Percentiles rank a stretch among this genome's conserved stretches.
phyloP scores from a whole-genome alignment of 2,888 invertebrate species.

The Leptopterna dolabrata region DNA sequence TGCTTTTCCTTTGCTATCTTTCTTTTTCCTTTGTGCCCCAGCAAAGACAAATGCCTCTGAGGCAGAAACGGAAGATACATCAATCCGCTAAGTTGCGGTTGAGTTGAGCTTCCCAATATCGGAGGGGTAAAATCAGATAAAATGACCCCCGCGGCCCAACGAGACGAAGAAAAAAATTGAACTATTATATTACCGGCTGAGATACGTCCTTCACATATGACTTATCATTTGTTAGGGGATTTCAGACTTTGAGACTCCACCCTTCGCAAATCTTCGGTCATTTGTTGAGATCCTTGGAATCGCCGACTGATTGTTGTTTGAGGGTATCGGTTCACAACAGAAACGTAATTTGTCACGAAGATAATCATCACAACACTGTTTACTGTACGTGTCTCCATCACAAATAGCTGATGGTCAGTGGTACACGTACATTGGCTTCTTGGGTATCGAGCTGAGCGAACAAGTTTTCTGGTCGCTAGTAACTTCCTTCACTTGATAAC shows the following conservation, averaged over 20 bases:
- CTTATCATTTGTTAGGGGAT: constrained; percentile 37
- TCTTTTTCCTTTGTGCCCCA: background rate
- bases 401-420: too few relatives aligned
- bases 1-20: background rate
- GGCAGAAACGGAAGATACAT: constrained; percentile 39
- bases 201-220: constrained; percentile 40
- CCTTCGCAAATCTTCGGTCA: background rate
- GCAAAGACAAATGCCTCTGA: constrained; percentile 43
- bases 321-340: background rate
- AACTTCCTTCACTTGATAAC: too few relatives aligned
- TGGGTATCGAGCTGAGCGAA: too few relatives aligned
- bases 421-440: too few relatives aligned
- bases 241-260: background rate
- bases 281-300: background rate
- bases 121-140: constrained; percentile 46
- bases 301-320: background rate
- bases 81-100: constrained; percentile 43
- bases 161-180: constrained; percentile 20
- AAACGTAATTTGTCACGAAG: background rate
- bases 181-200: constrained; percentile 20
- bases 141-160: constrained; percentile 40
- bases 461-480: too few relatives aligned
- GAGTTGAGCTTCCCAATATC: constrained; percentile 9
- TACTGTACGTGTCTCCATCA: too few relatives aligned
- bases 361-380: too few relatives aligned